Conservation (phyloP, 1,140 invertebrate species). For the Episyrphus balteatus region DNA sequence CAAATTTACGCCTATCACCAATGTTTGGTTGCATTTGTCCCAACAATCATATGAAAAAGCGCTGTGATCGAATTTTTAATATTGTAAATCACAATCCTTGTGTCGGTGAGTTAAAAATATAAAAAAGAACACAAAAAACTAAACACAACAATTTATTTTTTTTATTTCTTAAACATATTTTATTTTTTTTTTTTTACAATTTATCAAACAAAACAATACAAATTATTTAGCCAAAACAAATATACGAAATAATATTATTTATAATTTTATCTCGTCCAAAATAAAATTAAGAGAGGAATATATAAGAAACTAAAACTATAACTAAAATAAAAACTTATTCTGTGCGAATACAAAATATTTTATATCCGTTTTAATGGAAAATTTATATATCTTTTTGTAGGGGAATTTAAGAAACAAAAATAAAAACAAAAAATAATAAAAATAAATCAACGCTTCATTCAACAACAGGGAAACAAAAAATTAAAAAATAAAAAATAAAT, state of each 20-base stretch:
- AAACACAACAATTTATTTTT: too few relatives aligned
- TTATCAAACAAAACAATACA: too few relatives aligned
- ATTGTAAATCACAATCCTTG: conserved; percentile 84
- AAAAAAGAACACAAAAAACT: not conserved
- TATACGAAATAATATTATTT: too few relatives aligned
- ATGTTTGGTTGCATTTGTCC: conserved; percentile 87
- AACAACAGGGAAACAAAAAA: not conserved
- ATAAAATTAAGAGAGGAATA: too few relatives aligned
- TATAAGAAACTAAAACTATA: too few relatives aligned
- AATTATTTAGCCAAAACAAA: too few relatives aligned
- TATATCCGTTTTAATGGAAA: not conserved
- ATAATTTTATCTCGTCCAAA: too few relatives aligned
- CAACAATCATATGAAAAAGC: conserved; percentile 73
- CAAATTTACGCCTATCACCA: conserved; percentile 65
- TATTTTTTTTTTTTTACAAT: too few relatives aligned
- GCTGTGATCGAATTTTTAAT: conserved; percentile 74
- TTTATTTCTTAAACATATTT: too few relatives aligned
- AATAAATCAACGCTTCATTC: not conserved
- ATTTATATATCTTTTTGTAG: not conserved
- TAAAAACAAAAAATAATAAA: not conserved
- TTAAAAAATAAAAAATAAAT: not conserved
- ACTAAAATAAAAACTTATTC: not conserved
- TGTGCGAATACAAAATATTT: not conserved
- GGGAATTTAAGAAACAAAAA: not conserved
- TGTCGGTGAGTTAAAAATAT: conserved; percentile 60